These are phyloP conservation scores for Phalacrocorax pelagicus DNA, from an alignment of 2,113 vertebrate genomes.

Conservation along the genomic window DNA sequence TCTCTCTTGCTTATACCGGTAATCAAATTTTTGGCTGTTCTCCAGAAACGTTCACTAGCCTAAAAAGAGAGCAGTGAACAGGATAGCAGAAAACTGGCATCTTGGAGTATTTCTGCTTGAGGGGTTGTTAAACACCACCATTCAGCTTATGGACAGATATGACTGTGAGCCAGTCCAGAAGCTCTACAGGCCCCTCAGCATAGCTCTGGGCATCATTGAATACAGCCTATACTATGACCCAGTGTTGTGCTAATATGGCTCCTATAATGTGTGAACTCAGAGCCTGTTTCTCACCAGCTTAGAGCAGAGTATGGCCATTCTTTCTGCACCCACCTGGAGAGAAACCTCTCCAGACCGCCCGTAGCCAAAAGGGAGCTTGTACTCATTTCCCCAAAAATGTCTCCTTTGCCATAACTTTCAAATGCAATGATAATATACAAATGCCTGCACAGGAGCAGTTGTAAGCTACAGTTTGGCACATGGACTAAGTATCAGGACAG, in stretches of 20 bases:
- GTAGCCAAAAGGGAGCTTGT: not conserved
- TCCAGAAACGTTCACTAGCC: not conserved
- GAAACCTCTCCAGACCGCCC: not conserved
- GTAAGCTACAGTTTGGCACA: not conserved
- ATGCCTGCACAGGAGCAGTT: accelerated
- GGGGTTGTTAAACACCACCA: not conserved
- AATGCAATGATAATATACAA: not conserved
- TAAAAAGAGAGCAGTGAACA: not conserved
- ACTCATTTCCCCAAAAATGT: not conserved
- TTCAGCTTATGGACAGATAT: not conserved
- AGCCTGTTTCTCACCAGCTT: not conserved
- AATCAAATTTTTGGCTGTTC: slow-evolving; percentile 1
- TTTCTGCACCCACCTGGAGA: not conserved
- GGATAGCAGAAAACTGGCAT: not conserved
- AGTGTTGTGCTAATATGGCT: not conserved
- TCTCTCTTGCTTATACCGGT: not conserved
- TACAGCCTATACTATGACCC: not conserved
- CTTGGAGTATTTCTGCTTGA: not conserved
- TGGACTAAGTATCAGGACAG: not conserved
- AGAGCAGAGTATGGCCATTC: not conserved
- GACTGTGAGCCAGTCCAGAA: not conserved
- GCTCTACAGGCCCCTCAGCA: not conserved
- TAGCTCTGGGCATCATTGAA: not conserved
- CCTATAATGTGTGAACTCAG: accelerated
- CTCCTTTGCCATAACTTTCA: not conserved